A percentile compares a stretch with the other conserved stretches of the same genome.
Conservation (phyloP, 2,888 invertebrate species). For the Drosophila gaucha region DNA sequence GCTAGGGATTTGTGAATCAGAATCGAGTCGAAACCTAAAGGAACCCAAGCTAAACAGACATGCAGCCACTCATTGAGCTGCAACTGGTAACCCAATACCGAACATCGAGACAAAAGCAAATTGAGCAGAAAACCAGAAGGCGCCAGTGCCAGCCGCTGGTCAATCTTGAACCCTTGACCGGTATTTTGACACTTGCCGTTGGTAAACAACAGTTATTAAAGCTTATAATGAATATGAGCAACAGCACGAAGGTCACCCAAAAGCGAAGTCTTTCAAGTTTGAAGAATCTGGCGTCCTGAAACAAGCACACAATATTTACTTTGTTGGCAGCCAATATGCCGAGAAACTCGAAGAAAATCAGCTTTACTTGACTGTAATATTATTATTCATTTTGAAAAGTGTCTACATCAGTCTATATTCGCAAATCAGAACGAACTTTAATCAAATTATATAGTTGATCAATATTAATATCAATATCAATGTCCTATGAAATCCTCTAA, state of each 20-base stretch:
- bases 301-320: conserved; percentile 19
- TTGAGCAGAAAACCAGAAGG: conserved; percentile 84
- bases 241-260: conserved; percentile 72
- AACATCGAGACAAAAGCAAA: conserved; percentile 71
- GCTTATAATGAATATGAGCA: conserved; percentile 81
- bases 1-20: conserved; percentile 30
- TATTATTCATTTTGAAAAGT: no score
- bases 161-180: conserved; percentile 50
- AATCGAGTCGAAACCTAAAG: conserved; percentile 17
- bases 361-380: no score
- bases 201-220: conserved; percentile 78
- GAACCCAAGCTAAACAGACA: conserved; percentile 46
- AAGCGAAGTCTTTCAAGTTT: conserved; percentile 64
- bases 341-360: no score
- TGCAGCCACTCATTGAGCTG: conserved; percentile 68
- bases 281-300: conserved; percentile 59
- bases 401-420: no score
- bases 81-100: conserved; percentile 62
- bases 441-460: no score
- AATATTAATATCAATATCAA: no score
- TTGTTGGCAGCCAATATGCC: no score
- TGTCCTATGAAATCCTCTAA: no score
- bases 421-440: no score
- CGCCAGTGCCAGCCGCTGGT: conserved; percentile 68
- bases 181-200: conserved; percentile 80